These are phyloP conservation scores for Arrhamphus sclerolepis DNA, from an alignment of 2,797 vertebrate species.

Conservation along the genomic window DNA sequence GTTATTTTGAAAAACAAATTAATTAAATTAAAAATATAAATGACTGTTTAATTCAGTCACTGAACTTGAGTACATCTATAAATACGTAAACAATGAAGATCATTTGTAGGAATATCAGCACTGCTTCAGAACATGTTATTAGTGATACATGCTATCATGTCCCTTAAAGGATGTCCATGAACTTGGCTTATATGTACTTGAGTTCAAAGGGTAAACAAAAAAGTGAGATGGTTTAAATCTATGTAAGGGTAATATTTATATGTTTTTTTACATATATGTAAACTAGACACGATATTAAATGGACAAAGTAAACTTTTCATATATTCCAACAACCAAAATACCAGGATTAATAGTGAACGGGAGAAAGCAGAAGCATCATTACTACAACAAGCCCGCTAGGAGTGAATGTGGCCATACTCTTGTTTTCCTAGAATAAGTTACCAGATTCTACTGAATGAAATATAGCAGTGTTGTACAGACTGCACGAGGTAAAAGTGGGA, in stretches of 20 bases:
- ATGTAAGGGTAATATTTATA: no score
- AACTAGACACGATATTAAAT: not conserved
- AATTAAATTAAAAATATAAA: no score
- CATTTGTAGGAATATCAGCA: no score
- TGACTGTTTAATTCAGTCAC: no score
- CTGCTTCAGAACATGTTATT: not conserved
- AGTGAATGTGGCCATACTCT: conserved; percentile 8
- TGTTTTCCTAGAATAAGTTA: conserved; percentile 51
- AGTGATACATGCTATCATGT: not conserved
- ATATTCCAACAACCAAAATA: not conserved
- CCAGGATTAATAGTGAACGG: not conserved
- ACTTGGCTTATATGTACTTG: no score
- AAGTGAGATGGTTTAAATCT: not conserved
- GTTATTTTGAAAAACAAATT: no score
- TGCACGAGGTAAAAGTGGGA: conserved; percentile 70
- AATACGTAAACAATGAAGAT: no score
- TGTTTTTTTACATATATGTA: not conserved
- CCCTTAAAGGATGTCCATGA: not conserved
- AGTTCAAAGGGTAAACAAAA: no score
- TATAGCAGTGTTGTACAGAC: conserved; percentile 59
- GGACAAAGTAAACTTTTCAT: not conserved
- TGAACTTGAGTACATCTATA: no score
- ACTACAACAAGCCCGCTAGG: conserved; percentile 10
- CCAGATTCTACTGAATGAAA: conserved; percentile 41
- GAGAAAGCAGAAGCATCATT: not conserved